These are phyloP conservation scores for Phaethornis superciliosus DNA, from an alignment of 2,113 vertebrate genomes.

Conservation along the genomic window DNA sequence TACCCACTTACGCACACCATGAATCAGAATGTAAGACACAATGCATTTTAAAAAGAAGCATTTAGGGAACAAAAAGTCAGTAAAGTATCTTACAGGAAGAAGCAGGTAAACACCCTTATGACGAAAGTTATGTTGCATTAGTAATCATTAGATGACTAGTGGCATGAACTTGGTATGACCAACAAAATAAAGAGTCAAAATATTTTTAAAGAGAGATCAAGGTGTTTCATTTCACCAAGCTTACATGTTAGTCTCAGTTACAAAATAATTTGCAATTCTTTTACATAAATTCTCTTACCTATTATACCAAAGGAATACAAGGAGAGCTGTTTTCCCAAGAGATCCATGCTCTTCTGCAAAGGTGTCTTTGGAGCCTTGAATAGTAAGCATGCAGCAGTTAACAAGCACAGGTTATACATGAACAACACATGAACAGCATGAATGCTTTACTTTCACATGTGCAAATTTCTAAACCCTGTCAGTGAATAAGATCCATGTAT, in stretches of 20 bases:
- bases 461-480: background rate
- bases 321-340: slow-evolving; percentile 96
- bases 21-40: background rate
- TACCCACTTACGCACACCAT: background rate
- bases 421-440: no score
- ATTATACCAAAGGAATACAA: slow-evolving; percentile 98
- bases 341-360: slow-evolving; percentile 98
- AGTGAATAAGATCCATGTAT: background rate
- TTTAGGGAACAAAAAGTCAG: background rate
- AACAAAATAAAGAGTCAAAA: background rate
- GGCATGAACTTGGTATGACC: background rate
- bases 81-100: background rate
- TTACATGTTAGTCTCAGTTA: background rate
- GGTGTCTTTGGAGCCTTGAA: slow-evolving; percentile 95
- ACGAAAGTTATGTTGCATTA: background rate
- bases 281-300: slow-evolving; percentile 77
- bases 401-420: background rate
- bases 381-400: slow-evolving; percentile 4
- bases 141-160: background rate
- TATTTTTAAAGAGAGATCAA: background rate
- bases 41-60: background rate
- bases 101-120: background rate
- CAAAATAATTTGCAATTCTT: background rate
- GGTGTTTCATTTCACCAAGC: background rate
- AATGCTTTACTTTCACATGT: background rate